A percentile compares a stretch with the other conserved stretches of the same genome.
These are phyloP conservation scores for Patella ulyssiponensis DNA, from an alignment of 2,888 invertebrate genomes.

Conservation along the genomic window DNA sequence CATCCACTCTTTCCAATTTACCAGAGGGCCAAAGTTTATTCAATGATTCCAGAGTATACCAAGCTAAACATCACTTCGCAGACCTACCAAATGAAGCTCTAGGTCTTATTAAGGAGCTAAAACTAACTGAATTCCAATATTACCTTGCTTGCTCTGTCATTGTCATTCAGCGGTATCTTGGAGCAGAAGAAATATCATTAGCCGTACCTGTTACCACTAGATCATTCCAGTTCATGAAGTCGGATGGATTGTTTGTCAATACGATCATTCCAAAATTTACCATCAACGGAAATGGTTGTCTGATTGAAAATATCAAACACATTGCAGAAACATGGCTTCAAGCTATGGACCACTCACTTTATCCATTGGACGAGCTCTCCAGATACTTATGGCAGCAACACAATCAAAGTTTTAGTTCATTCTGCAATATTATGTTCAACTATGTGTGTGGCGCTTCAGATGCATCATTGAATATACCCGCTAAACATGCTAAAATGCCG, in stretches of 20 bases:
- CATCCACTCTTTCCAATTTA: not conserved
- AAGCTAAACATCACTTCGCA: not conserved
- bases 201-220: not conserved
- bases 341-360: not conserved
- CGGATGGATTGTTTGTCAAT: constrained; percentile 4
- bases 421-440: not conserved
- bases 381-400: not conserved
- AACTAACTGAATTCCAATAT: not conserved
- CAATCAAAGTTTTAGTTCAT: not conserved
- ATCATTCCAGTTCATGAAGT: not conserved
- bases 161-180: not conserved
- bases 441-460: not conserved
- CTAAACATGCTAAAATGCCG: constrained; percentile 7
- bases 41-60: not conserved
- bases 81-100: not conserved
- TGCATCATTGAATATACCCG: not conserved
- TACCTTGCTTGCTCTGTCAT: not conserved
- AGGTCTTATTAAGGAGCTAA: not conserved
- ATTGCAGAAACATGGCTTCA: not conserved
- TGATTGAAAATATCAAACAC: not conserved
- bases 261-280: not conserved
- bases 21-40: not conserved
- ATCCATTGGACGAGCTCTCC: not conserved
- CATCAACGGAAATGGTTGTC: not conserved
- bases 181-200: not conserved